phyloP scores from a whole-genome alignment of 2,797 vertebrate genomes.

The Gallinago solitaria region DNA sequence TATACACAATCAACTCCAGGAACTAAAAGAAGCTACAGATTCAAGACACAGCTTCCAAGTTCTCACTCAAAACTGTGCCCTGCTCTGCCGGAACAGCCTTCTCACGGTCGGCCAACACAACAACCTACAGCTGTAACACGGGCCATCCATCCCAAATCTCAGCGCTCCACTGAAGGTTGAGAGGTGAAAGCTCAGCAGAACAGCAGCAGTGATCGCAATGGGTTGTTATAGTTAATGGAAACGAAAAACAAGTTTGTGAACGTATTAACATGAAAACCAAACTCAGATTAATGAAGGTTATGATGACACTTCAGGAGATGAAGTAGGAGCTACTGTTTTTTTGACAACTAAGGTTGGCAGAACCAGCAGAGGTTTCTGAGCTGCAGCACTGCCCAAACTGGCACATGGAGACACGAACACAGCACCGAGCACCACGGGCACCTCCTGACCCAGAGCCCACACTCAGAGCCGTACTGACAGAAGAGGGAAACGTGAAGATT shows the following conservation, averaged over 20 bases:
- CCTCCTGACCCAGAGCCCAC: background rate
- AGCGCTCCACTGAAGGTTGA: background rate
- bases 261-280: background rate
- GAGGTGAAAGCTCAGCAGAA: background rate
- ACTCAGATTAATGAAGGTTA: background rate
- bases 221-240: background rate
- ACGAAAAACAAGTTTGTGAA: background rate
- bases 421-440: background rate
- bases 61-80: background rate
- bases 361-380: background rate
- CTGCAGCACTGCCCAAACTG: background rate
- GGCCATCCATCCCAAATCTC: background rate
- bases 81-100: background rate
- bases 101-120: background rate
- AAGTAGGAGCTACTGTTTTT: background rate
- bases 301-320: background rate
- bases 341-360: background rate
- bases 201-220: background rate
- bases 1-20: background rate
- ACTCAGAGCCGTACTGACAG: background rate
- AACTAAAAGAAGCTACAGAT: background rate
- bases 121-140: background rate
- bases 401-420: fast-evolving
- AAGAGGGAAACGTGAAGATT: background rate
- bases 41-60: background rate